phyloP scores from a whole-genome alignment of 2,888 invertebrate genomes.

The Malthinus seriepunctatus region DNA sequence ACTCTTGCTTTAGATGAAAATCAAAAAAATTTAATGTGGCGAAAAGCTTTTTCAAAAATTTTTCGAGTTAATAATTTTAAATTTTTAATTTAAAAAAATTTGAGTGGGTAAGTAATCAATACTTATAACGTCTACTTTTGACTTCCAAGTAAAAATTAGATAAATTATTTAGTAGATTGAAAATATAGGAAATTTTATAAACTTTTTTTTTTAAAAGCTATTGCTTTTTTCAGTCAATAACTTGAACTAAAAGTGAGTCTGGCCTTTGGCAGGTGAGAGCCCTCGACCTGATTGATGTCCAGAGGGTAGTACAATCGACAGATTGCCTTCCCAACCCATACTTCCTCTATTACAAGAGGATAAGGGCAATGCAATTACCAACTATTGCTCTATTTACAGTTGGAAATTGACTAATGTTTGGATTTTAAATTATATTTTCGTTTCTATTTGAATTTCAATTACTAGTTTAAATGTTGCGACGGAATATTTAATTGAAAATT shows the following conservation, averaged over 20 bases:
- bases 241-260: slow-evolving; percentile 25
- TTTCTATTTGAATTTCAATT: neutral
- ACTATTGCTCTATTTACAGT: slow-evolving; percentile 32
- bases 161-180: too few species aligned
- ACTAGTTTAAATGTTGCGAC: neutral
- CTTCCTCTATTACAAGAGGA: slow-evolving; percentile 28
- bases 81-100: too few species aligned
- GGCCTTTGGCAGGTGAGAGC: slow-evolving; percentile 45
- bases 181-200: too few species aligned
- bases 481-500: neutral
- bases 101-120: too few species aligned
- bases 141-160: too few species aligned
- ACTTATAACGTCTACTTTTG: too few species aligned
- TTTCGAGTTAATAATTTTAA: too few species aligned
- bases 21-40: too few species aligned
- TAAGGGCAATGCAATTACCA: slow-evolving; percentile 38
- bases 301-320: slow-evolving; percentile 41
- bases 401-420: slow-evolving; percentile 34
- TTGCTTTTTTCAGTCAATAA: slow-evolving; percentile 20
- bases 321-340: slow-evolving; percentile 38
- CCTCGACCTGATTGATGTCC: slow-evolving; percentile 46
- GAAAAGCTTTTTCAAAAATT: too few species aligned
- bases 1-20: too few species aligned
- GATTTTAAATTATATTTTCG: slow-evolving; percentile 15
- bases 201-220: neutral